Evolutionary conservation across 2,113 vertebrate genomes (phyloP), one percentile per base, ranked within the genome.

Genomic region (Globicephala melas): DNA sequence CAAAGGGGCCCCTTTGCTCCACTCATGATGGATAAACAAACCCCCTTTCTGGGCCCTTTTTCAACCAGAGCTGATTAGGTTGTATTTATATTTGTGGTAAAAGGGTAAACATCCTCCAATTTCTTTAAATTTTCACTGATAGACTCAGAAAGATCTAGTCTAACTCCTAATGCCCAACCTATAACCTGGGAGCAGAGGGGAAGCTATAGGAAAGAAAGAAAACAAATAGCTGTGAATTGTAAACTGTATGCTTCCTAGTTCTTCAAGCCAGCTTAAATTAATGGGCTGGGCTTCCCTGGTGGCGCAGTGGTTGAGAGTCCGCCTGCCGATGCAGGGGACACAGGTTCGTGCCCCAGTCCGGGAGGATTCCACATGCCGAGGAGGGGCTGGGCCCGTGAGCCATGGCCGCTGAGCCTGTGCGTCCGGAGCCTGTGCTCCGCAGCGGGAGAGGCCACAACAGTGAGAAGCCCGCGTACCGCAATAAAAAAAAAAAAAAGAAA

Each of bases 1-100:
- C 47, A 62, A 92, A 74, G 55, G 25, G 50, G 21, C 18, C 47
- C 44, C 86, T 95, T 89, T 55, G 38, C 91, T 73, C 25, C 25
- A 26, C 87, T 92, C n/a, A 58, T 36, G 71, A 84, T 28, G 91
- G 53, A 95, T 65, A 79, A 71, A 79, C 14, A 58, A 73, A 44
- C 20, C 63, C 18, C n/a, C 28, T 94, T 53, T 93, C 50, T 76
- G 80, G 36, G 41, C 6, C 68, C 74, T 58, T 80, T 90, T 80
- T 92, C 80, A 71, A 62, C 28, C 28, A 36, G 26, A 25, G 21
- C 31, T 77, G 18, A 82, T 77, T 12, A 62, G 58, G 7, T 89
- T 93, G 6, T 67, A 68, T 92, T 93, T 96, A 50, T 63, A 91
- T 67, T 73, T 86, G 60, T 79, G 68, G 95, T 74, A 95, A 93